These are phyloP conservation scores for Petrolisthes manimaculis DNA, from an alignment of 2,888 invertebrate species.

Conservation along the genomic window DNA sequence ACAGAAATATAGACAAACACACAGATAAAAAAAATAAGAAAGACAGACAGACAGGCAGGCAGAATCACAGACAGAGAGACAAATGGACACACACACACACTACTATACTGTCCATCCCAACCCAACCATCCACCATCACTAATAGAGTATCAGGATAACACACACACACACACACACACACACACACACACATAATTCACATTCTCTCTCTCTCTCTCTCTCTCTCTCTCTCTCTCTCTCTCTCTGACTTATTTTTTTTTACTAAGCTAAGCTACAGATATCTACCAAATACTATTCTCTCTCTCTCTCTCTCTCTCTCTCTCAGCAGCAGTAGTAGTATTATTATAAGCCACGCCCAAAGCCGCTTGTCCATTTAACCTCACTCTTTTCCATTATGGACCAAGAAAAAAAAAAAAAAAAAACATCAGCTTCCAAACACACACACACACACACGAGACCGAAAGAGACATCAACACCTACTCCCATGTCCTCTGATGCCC, in stretches of 20 bases:
- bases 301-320: background rate
- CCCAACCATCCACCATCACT: background rate
- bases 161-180: constrained; percentile 25
- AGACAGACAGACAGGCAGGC: background rate
- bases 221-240: constrained; percentile 1
- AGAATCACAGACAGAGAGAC: background rate
- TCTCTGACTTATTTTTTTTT: background rate
- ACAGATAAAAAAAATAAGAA: background rate
- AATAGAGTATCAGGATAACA: background rate
- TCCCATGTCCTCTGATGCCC: background rate
- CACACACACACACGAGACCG: constrained; percentile 16
- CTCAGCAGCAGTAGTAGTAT: background rate
- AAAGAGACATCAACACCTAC: background rate
- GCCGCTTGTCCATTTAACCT: constrained; percentile 43
- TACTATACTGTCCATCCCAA: too few species aligned
- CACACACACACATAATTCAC: constrained; percentile 11
- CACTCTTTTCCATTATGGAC: constrained; percentile 19
- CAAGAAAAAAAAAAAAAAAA: background rate
- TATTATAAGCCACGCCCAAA: background rate
- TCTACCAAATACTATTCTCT: too few species aligned
- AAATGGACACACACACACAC: background rate
- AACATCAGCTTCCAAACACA: constrained; percentile 30
- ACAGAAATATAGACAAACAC: background rate
- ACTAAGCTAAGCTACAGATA: too few species aligned
- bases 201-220: too few species aligned